Percentiles rank a stretch among this genome's conserved stretches.
These are phyloP conservation scores for Sylvicola fuscatus DNA, from an alignment of 2,888 invertebrate species.

Conservation along the genomic window DNA sequence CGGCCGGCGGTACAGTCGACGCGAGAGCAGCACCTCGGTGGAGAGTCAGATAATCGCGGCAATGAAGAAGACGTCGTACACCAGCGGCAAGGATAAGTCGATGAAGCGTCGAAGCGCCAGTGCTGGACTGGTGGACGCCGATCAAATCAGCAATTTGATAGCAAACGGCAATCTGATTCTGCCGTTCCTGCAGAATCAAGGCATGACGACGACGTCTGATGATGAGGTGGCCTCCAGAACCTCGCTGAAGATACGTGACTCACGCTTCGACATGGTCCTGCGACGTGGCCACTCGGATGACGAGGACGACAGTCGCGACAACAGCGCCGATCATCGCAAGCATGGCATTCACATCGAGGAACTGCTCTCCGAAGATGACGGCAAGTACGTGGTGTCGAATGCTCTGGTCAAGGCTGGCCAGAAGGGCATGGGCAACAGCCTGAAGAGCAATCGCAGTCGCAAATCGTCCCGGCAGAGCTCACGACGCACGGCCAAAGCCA, in stretches of 20 bases:
- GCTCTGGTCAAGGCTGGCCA: slow-evolving; percentile 10
- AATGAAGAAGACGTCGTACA: slow-evolving; percentile 22
- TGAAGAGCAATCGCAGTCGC: slow-evolving; percentile 18
- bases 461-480: slow-evolving; percentile 15
- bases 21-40: slow-evolving; percentile 56
- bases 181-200: slow-evolving; percentile 24
- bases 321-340: slow-evolving; percentile 1
- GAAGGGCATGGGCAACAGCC: slow-evolving; percentile 13
- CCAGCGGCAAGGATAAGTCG: slow-evolving; percentile 16
- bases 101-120: slow-evolving; percentile 18
- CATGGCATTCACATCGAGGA: slow-evolving; percentile 13
- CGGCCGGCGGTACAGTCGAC: slow-evolving; percentile 17
- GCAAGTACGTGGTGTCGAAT: slow-evolving; percentile 10
- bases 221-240: slow-evolving; percentile 20
- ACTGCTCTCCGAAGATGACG: slow-evolving; percentile 10
- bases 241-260: slow-evolving; percentile 23
- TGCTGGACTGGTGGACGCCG: slow-evolving; percentile 17
- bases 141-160: slow-evolving; percentile 19
- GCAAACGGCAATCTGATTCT: slow-evolving; percentile 21
- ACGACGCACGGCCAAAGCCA: slow-evolving; percentile 6
- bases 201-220: slow-evolving; percentile 23
- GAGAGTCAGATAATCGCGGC: slow-evolving; percentile 45
- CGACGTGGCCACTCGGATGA: slow-evolving; percentile 14
- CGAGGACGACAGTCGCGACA: slow-evolving; percentile 13
- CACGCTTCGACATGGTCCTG: slow-evolving; percentile 22